These are phyloP conservation scores for Leptodactylus fallax DNA, from an alignment of 2,797 vertebrate genomes.

Conservation along the genomic window DNA sequence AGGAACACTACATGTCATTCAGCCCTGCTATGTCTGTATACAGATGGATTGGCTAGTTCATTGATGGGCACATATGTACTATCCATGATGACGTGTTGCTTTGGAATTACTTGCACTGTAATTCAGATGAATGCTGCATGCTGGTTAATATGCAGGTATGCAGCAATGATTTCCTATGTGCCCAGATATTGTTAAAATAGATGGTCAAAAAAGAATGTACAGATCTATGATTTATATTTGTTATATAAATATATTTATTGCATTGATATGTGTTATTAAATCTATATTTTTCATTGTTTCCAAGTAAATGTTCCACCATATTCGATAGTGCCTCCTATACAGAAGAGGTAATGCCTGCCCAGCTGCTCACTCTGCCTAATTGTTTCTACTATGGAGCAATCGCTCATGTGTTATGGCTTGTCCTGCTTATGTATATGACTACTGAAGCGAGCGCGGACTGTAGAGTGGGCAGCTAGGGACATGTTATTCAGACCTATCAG, in stretches of 20 bases:
- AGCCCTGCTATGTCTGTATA: not conserved
- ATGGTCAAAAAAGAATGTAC: not conserved
- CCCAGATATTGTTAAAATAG: slow-evolving; percentile 8
- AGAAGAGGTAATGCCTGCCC: not conserved
- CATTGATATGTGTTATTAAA: slow-evolving; percentile 1
- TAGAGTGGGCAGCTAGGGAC: not conserved
- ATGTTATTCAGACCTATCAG: not conserved
- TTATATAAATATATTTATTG: slow-evolving; percentile 45
- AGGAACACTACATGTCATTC: not conserved
- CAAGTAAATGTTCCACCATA: not conserved
- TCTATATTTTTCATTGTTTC: not conserved
- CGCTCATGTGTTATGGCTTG: not conserved
- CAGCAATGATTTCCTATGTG: slow-evolving; percentile 12
- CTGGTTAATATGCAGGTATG: not conserved
- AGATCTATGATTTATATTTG: slow-evolving; percentile 20
- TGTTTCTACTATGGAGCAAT: not conserved
- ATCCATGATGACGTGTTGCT: not conserved
- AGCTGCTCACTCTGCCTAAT: not conserved
- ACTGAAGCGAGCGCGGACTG: not conserved
- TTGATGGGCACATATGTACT: not conserved
- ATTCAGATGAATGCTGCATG: slow-evolving; percentile 5
- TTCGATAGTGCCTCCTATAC: not conserved
- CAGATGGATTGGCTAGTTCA: not conserved
- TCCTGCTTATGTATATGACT: slow-evolving; percentile 5
- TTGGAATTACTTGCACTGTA: not conserved